Conservation (phyloP, 2,113 vertebrate species). For the Myiozetetes cayanensis region DNA sequence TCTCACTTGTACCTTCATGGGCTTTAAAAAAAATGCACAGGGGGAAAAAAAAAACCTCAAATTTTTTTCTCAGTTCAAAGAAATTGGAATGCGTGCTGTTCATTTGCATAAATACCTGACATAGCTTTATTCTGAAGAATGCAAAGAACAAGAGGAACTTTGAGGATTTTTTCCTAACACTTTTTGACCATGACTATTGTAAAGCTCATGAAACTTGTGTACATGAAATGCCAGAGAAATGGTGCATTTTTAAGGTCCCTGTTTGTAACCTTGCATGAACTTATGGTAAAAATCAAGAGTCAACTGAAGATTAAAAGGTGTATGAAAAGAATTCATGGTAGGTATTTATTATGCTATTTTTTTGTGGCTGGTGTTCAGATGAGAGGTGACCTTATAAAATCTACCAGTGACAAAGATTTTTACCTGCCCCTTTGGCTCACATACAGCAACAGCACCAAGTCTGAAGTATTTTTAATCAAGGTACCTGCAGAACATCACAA, state of each 20-base stretch:
- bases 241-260: constrained; percentile 38
- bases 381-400: constrained; percentile 15
- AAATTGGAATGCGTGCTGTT: not conserved
- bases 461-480: constrained; percentile 13
- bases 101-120: constrained; percentile 40
- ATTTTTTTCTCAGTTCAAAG: constrained; percentile 15
- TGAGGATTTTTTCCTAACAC: not conserved
- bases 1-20: not conserved
- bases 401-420: not conserved
- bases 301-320: not conserved
- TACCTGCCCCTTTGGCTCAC: not conserved
- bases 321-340: not conserved
- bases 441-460: not conserved
- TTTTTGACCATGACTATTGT: constrained; percentile 24
- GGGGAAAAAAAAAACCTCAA: not conserved
- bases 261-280: constrained; percentile 46
- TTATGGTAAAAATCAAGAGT: constrained; percentile 15
- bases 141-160: constrained; percentile 6
- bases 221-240: constrained; percentile 41
- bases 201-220: not conserved
- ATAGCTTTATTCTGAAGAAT: constrained; percentile 45
- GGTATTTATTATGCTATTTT: not conserved
- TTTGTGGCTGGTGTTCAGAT: not conserved
- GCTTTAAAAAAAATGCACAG: not conserved
- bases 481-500: not conserved